phyloP scores from a whole-genome alignment of 2,797 vertebrate genomes.

The Botia kubotai region DNA sequence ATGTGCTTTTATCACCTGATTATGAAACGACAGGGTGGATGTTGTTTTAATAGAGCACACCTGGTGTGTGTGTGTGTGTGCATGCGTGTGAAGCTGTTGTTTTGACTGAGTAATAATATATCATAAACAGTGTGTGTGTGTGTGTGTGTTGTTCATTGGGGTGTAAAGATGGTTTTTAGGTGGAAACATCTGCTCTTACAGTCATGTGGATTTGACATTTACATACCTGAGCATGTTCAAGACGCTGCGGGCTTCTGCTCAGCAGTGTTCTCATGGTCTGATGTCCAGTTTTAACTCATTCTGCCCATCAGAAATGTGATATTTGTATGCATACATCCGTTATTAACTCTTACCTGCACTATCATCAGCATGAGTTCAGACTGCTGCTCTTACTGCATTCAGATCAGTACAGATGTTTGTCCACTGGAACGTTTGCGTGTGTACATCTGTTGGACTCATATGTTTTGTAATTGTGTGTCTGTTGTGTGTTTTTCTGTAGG shows the following conservation, averaged over 20 bases:
- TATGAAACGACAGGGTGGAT: too few relatives aligned
- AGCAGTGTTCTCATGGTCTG: background rate
- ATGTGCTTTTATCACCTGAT: too few relatives aligned
- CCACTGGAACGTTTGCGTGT: too few relatives aligned
- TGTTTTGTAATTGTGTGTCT: too few relatives aligned
- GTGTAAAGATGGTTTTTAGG: constrained; percentile 2
- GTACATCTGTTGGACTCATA: too few relatives aligned
- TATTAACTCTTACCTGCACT: background rate
- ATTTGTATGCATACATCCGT: background rate
- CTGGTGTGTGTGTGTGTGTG: too few relatives aligned
- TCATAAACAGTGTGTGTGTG: background rate
- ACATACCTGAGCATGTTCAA: background rate
- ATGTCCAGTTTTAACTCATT: background rate
- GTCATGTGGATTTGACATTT: background rate
- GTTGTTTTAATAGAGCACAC: too few relatives aligned
- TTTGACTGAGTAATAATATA: constrained; percentile 1
- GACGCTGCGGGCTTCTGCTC: too few relatives aligned
- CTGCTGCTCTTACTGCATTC: too few relatives aligned
- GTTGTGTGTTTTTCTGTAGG: constrained; percentile 71
- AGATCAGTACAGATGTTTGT: too few relatives aligned
- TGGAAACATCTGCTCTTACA: constrained; percentile 7
- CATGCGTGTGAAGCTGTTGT: background rate
- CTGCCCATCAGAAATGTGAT: background rate
- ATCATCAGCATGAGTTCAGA: too few relatives aligned
- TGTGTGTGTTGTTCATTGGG: background rate